Conservation (phyloP, 2,888 invertebrate genomes). For the Globia sparganii region DNA sequence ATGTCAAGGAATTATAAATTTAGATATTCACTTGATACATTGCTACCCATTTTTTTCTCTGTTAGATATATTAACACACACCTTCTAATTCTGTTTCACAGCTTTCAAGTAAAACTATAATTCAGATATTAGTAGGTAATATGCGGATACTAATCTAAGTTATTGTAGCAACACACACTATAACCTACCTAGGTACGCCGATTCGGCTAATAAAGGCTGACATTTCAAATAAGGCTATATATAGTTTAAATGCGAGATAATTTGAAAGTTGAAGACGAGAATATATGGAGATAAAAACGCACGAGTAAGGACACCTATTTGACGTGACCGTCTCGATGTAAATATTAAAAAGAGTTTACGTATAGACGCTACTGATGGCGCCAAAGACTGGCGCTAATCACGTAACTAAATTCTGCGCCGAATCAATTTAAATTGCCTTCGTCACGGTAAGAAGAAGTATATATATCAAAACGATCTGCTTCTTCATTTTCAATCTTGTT, state of each 20-base stretch:
- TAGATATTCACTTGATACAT: conserved; percentile 17
- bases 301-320: not conserved
- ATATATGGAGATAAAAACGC: not conserved
- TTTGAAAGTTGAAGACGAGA: not conserved
- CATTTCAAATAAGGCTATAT: not conserved
- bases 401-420: not conserved
- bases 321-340: not conserved
- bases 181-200: not conserved
- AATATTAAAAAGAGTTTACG: not conserved
- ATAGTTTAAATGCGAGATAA: not conserved
- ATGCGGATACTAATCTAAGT: not conserved
- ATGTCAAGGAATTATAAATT: conserved; percentile 48
- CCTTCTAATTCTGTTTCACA: conserved; percentile 13
- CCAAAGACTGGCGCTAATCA: not conserved
- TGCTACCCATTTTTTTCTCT: not conserved
- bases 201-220: not conserved
- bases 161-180: not conserved
- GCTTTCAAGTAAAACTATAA: not conserved
- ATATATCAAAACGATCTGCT: not conserved
- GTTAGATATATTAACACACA: not conserved
- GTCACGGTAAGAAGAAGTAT: not conserved
- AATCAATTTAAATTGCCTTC: not conserved
- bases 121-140: not conserved
- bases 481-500: not conserved
- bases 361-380: not conserved